Evolutionary conservation across 2,888 invertebrate genomes (phyloP).

Genomic region (Blera fallax): DNA sequence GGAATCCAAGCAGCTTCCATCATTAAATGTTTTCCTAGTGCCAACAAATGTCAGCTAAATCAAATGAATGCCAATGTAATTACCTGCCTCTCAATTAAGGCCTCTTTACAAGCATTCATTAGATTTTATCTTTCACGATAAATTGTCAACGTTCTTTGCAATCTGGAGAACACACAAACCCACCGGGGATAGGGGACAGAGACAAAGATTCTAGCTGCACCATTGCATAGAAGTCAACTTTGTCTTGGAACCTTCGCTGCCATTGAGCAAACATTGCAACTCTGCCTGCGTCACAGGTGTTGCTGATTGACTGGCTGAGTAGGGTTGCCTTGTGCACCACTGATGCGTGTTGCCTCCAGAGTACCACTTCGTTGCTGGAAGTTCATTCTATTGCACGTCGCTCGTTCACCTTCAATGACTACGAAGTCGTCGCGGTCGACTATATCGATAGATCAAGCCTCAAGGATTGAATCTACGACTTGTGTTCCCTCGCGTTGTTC

Average conservation of each 20-base stretch:
- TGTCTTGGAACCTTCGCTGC: constrained; percentile 36
- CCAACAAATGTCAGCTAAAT: constrained; percentile 69
- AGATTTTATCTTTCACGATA: constrained; percentile 70
- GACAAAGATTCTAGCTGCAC: constrained; percentile 22
- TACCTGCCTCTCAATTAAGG: constrained; percentile 67
- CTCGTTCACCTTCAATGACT: constrained; percentile 54
- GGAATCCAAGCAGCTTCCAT: constrained; percentile 1
- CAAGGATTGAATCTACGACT: constrained; percentile 44
- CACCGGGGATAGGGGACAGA: not conserved
- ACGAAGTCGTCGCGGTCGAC: constrained; percentile 11
- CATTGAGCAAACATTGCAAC: constrained; percentile 52
- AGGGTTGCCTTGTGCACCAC: not conserved
- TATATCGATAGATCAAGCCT: constrained; percentile 44
- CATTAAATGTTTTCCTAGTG: constrained; percentile 49
- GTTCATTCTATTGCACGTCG: constrained; percentile 8
- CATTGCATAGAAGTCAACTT: constrained; percentile 24
- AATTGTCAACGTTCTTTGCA: constrained; percentile 66
- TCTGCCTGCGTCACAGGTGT: constrained; percentile 58
- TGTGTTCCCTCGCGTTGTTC: constrained; percentile 17
- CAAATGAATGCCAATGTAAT: constrained; percentile 70
- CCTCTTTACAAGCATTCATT: constrained; percentile 68
- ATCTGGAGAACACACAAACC: constrained; percentile 9
- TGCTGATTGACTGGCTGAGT: constrained; percentile 8
- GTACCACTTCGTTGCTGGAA: not conserved
- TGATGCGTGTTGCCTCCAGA: constrained; percentile 49